These are phyloP conservation scores for Pantherophis guttatus DNA, from an alignment of 2,113 vertebrate genomes.

Conservation along the genomic window DNA sequence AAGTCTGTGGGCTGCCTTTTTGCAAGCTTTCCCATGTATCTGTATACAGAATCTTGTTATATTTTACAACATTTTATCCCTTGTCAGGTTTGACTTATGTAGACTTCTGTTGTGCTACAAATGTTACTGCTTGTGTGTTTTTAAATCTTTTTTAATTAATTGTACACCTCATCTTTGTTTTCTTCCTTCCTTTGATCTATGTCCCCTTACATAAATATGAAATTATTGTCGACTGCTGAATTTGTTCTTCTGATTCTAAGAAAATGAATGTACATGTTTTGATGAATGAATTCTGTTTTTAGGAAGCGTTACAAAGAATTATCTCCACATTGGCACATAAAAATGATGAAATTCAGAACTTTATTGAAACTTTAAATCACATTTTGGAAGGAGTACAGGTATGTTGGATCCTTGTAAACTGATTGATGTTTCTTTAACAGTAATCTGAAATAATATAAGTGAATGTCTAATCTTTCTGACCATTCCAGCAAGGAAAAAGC, in stretches of 20 bases:
- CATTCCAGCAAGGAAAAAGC: neutral
- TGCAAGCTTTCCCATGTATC: neutral
- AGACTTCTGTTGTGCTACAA: neutral
- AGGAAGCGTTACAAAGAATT: slow-evolving; percentile 92
- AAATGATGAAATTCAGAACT: slow-evolving; percentile 89
- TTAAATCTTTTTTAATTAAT: neutral
- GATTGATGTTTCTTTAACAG: neutral
- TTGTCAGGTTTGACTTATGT: neutral
- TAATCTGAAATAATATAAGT: neutral
- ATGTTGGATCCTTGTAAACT: slow-evolving; percentile 33
- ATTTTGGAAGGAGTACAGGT: slow-evolving; percentile 86
- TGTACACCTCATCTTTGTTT: neutral
- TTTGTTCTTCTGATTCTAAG: neutral
- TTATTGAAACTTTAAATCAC: slow-evolving; percentile 83
- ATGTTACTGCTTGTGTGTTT: neutral
- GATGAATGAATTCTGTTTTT: slow-evolving; percentile 41
- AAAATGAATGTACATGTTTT: neutral
- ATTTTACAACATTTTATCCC: neutral
- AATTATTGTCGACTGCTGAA: neutral
- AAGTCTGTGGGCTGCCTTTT: neutral
- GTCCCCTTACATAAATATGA: neutral
- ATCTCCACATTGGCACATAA: slow-evolving; percentile 87
- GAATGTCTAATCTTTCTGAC: neutral
- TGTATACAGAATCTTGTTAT: neutral
- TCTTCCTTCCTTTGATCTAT: neutral